These are phyloP conservation scores for Sarcophaga bullata DNA, from an alignment of 1,140 invertebrate genomes.

Conservation along the genomic window DNA sequence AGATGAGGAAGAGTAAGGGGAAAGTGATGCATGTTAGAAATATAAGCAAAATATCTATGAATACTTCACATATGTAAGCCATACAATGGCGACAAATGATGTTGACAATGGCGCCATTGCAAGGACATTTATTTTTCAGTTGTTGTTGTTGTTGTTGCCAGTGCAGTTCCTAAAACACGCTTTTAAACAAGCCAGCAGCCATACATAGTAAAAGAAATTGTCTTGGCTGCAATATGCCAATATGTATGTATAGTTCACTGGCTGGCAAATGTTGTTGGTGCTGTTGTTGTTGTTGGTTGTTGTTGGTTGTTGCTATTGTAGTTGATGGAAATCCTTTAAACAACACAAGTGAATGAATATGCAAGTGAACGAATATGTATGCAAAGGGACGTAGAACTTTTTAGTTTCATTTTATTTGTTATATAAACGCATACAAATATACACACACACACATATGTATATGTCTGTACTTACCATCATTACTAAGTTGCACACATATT, in stretches of 20 bases:
- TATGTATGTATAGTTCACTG: neutral
- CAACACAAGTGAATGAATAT: constrained; percentile 8
- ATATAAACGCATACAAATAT: too few relatives aligned
- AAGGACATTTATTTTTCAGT: neutral
- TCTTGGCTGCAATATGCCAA: neutral
- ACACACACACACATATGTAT: too few relatives aligned
- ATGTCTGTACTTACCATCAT: too few relatives aligned
- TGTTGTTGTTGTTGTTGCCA: neutral
- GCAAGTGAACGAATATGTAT: constrained; percentile 7
- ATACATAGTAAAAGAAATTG: neutral
- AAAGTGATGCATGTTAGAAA: neutral
- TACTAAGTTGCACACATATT: too few relatives aligned
- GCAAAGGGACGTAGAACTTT: neutral
- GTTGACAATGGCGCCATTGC: constrained; percentile 36
- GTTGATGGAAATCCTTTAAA: constrained; percentile 3
- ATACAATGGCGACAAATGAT: constrained; percentile 40
- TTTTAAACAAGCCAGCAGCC: neutral
- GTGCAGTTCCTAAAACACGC: neutral
- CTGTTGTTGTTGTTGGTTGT: neutral
- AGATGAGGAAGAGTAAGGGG: neutral
- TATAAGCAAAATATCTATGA: neutral
- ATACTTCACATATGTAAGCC: constrained; percentile 32
- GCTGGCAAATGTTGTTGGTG: neutral
- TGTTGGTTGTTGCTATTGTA: neutral
- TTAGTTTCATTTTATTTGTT: neutral